These are phyloP conservation scores for Lasioglossum zephyrum DNA, from an alignment of 2,888 invertebrate species.

Conservation along the genomic window DNA sequence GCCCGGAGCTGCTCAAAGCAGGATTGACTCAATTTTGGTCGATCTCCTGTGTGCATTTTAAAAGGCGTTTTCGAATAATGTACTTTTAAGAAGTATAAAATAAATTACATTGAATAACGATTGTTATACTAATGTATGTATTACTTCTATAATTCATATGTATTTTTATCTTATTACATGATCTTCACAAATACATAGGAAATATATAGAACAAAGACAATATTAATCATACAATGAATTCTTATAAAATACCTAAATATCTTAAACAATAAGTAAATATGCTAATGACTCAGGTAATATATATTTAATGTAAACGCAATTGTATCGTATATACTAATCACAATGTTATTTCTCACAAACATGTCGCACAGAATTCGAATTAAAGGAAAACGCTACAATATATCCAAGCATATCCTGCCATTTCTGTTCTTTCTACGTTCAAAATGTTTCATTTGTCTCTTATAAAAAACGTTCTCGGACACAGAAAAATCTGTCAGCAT, in stretches of 20 bases:
- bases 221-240: slow-evolving; percentile 28
- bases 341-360: slow-evolving; percentile 28
- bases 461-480: slow-evolving; percentile 58
- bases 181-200: slow-evolving; percentile 38
- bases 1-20: too few species aligned
- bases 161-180: slow-evolving; percentile 35
- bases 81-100: neutral
- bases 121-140: neutral
- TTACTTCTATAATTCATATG: slow-evolving; percentile 25
- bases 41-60: too few species aligned
- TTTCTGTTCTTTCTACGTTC: neutral
- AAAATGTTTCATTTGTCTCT: slow-evolving; percentile 16
- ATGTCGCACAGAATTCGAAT: slow-evolving; percentile 6
- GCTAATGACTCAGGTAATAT: slow-evolving; percentile 34
- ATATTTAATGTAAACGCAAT: slow-evolving; percentile 37
- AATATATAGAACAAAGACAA: slow-evolving; percentile 50
- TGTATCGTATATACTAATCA: slow-evolving; percentile 23
- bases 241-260: slow-evolving; percentile 32
- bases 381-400: slow-evolving; percentile 15
- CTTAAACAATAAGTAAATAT: slow-evolving; percentile 22
- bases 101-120: neutral
- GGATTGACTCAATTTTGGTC: too few species aligned
- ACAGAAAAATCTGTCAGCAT: slow-evolving; percentile 70
- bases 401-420: slow-evolving; percentile 14
- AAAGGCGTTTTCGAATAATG: neutral